A percentile compares a stretch with the other conserved stretches of the same genome.
Evolutionary conservation across 2,888 invertebrate species (phyloP).

Genomic region (Lithophane semibrunnea): DNA sequence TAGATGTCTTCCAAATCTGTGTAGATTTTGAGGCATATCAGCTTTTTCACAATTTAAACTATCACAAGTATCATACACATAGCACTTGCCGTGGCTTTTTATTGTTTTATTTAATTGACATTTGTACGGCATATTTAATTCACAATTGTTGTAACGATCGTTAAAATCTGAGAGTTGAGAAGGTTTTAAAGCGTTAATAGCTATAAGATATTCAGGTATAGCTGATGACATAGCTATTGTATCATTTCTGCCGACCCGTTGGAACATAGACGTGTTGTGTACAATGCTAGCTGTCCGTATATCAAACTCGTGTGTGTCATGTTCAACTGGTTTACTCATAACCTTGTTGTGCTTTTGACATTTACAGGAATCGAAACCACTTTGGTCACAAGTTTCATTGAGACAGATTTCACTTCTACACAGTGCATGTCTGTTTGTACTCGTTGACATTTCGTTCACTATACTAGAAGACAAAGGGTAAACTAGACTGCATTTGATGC

Average conservation of each 20-base stretch:
- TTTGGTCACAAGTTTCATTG: conserved; percentile 72
- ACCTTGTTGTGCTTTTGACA: conserved; percentile 72
- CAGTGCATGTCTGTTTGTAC: conserved; percentile 67
- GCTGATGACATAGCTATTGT: conserved; percentile 73
- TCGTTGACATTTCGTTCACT: conserved; percentile 74
- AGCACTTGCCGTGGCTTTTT: neutral
- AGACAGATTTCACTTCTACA: conserved; percentile 75
- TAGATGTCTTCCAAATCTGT: neutral
- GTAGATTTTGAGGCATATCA: conserved; percentile 21
- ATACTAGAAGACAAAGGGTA: conserved; percentile 65
- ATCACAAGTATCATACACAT: conserved; percentile 63
- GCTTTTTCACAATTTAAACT: conserved; percentile 64
- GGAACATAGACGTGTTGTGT: conserved; percentile 28
- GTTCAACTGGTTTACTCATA: conserved; percentile 74
- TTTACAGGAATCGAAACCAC: conserved; percentile 70
- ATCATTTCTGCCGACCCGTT: conserved; percentile 44
- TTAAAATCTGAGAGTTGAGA: conserved; percentile 29
- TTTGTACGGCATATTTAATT: conserved; percentile 66
- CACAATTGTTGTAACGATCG: conserved; percentile 43
- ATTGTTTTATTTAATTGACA: conserved; percentile 60
- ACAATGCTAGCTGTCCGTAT: conserved; percentile 69
- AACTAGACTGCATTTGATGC: conserved; percentile 72
- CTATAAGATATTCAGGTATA: conserved; percentile 44
- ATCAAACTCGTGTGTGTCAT: conserved; percentile 74
- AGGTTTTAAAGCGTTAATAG: conserved; percentile 48